Percentiles rank a stretch among this genome's conserved stretches.
Conservation (phyloP, 2,113 vertebrate genomes). For the Trogon melanurus region DNA sequence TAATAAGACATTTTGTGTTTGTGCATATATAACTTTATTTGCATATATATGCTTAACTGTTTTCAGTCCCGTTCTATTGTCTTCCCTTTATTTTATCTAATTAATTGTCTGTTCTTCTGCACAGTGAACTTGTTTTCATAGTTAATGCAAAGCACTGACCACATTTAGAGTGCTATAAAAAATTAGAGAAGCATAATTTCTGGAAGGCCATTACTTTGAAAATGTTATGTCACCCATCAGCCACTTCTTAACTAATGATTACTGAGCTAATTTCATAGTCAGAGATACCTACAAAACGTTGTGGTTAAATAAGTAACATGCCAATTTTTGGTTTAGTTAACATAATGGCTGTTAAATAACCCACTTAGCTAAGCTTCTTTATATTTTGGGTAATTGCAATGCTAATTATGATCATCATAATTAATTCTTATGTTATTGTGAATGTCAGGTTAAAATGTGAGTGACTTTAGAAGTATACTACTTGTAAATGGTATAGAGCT, state of each 20-base stretch:
- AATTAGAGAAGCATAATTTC: neutral
- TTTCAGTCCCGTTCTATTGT: neutral
- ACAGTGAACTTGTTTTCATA: neutral
- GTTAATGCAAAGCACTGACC: neutral
- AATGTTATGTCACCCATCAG: neutral
- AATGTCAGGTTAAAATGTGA: neutral
- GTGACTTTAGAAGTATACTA: neutral
- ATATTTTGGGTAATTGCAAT: neutral
- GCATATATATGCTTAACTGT: neutral
- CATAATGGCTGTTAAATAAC: neutral
- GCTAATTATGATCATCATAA: neutral
- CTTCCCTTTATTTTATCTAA: neutral
- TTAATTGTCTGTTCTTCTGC: neutral
- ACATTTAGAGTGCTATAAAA: neutral
- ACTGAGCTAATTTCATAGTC: neutral
- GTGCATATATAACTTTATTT: neutral
- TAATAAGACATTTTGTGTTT: neutral
- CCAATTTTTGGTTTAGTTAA: neutral
- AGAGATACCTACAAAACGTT: neutral
- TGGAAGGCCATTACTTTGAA: neutral
- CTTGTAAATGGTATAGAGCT: neutral
- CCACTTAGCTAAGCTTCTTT: neutral
- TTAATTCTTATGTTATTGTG: neutral
- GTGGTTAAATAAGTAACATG: neutral
- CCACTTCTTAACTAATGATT: neutral